Base-by-base conservation (phyloP, 1,140 invertebrate genomes). In the Heliconius congener region DNA sequence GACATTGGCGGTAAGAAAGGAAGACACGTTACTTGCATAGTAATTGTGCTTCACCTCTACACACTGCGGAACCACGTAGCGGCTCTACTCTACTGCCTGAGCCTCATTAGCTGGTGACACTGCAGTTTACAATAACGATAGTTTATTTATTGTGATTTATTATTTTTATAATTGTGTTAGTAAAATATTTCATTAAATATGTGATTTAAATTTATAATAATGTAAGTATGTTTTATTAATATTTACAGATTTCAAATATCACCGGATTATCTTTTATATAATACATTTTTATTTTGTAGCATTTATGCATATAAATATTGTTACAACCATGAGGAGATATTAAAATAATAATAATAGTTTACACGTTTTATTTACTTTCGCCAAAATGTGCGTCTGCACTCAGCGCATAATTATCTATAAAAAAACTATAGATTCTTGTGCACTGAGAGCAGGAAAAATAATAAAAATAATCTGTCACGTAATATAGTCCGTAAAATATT, bases 1-100 rank as follows among this genome's bases (percentile, higher is more conserved):
- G 90, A 89, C 93, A 94, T 92, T 92, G 93, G 91, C 86, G 87
- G 90, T 85, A 92, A 93, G 92, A 93, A 94, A 93, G 92, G 91
- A 93, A 90, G 88, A 84, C 80, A 93, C 93, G 89, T 80, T 70
- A 71, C 83, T 60, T 82, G 93, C 87, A 94, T 94, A 93, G 83
- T 90, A 93, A 93, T 60, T 79, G 86, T 86, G 84, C 86, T 85
- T 87, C 84, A 74, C 82, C 76, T 77, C 84, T 83, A 80, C 85
- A 78, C 86, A 87, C 76, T 85, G 74, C 82, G 85, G 85, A 85
- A 87, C 86, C 85, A 86, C 86, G 84, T 85, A 82, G 34, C 18
- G 81, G 37, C 34, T 81, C 42, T 74, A 76, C 52, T 66, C 30
- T 74, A 76, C 39, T 66, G 30, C 50, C 75, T 77, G 79, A 42